Evolutionary conservation across 2,888 invertebrate genomes (phyloP).

Genomic region (Chaitophorus viminalis): DNA sequence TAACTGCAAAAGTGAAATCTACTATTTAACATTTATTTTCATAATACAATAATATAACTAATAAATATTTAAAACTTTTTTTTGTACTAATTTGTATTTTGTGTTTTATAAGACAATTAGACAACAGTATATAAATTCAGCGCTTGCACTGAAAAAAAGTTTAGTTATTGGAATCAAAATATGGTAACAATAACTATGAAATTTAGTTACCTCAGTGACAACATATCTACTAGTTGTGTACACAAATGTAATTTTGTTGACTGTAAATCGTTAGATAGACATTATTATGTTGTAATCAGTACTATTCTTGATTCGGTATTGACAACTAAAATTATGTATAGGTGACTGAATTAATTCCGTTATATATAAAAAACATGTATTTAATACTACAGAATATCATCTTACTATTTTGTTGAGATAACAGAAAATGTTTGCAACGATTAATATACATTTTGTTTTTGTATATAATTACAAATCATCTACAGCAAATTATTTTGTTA

Average conservation of each 20-base stretch:
- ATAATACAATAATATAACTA: no score
- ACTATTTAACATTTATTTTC: no score
- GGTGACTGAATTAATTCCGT: background rate
- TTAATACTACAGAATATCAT: slow-evolving; percentile 2
- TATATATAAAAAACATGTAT: background rate
- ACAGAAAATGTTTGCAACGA: slow-evolving; percentile 1
- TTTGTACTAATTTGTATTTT: no score
- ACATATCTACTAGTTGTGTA: slow-evolving; percentile 13
- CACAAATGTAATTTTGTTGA: slow-evolving; percentile 6
- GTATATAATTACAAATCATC: background rate
- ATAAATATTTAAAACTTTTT: no score
- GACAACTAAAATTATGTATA: slow-evolving; percentile 1
- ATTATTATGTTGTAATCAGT: background rate
- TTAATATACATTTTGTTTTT: slow-evolving; percentile 13
- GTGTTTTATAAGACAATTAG: no score
- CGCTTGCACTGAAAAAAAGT: no score
- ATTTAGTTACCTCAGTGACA: slow-evolving; percentile 9
- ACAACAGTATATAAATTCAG: no score
- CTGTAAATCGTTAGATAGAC: slow-evolving; percentile 3
- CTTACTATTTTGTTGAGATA: background rate
- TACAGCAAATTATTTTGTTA: slow-evolving; percentile 15
- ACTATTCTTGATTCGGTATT: slow-evolving; percentile 1
- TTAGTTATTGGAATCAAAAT: slow-evolving; percentile 1
- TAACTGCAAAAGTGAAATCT: no score
- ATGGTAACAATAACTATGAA: slow-evolving; percentile 16